Evolutionary conservation across 2,888 invertebrate genomes (phyloP).

Genomic region (Chironomus tentans): DNA sequence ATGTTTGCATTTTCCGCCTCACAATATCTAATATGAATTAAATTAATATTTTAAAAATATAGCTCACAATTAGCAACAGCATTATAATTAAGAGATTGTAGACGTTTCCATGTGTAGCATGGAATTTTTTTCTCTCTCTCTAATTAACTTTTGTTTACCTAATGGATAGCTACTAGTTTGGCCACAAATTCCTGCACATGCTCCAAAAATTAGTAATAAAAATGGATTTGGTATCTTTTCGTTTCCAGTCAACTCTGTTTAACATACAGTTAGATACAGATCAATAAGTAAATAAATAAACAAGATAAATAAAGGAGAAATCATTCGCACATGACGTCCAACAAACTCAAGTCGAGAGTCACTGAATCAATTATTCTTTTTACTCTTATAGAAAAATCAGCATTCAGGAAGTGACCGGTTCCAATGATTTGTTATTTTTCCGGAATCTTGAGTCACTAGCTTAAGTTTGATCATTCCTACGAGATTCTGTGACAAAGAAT

Average conservation of each 20-base stretch:
- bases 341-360: too few relatives aligned
- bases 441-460: too few relatives aligned
- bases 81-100: too few relatives aligned
- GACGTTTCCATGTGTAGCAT: neutral
- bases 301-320: neutral
- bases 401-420: too few relatives aligned
- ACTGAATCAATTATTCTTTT: too few relatives aligned
- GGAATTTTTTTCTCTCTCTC: neutral
- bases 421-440: too few relatives aligned
- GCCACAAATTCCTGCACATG: slow-evolving; percentile 83
- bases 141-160: neutral
- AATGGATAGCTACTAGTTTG: slow-evolving; percentile 95
- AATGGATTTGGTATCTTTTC: slow-evolving; percentile 47
- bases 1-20: slow-evolving; percentile 53
- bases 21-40: slow-evolving; percentile 64
- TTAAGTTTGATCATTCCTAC: too few relatives aligned
- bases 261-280: slow-evolving; percentile 12
- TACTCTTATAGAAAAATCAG: too few relatives aligned
- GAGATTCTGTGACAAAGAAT: too few relatives aligned
- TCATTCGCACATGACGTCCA: neutral
- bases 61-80: neutral
- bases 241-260: slow-evolving; percentile 39
- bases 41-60: neutral
- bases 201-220: slow-evolving; percentile 72
- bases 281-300: neutral